Percentiles rank a stretch among this genome's conserved stretches.
phyloP scores from a whole-genome alignment of 2,113 vertebrate genomes.

The Neomonachus schauinslandi region DNA sequence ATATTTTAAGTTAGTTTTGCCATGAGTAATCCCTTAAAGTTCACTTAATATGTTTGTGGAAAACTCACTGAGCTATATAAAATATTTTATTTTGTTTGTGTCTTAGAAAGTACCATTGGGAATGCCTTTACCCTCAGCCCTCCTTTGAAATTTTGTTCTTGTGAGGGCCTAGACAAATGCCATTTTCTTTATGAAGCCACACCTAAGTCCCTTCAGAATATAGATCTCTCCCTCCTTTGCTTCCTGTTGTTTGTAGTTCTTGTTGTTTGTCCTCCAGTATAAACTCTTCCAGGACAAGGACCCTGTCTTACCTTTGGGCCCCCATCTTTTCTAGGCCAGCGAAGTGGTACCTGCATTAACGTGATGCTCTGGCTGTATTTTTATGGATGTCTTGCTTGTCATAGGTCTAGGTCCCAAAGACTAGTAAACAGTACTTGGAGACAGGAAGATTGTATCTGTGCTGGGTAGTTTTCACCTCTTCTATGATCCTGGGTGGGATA shows the following conservation, averaged over 20 bases:
- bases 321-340: neutral
- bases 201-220: neutral
- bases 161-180: neutral
- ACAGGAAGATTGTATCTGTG: neutral
- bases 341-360: neutral
- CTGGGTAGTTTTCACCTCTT: neutral
- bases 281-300: neutral
- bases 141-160: neutral
- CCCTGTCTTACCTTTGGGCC: rapidly evolving
- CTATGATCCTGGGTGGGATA: neutral
- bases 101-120: neutral
- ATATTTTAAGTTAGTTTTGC: neutral
- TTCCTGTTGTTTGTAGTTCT: neutral
- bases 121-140: neutral
- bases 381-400: neutral
- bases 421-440: neutral
- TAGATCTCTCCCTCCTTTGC: neutral
- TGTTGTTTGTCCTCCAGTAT: neutral
- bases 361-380: neutral
- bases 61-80: neutral
- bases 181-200: neutral
- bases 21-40: neutral
- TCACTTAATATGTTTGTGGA: neutral
- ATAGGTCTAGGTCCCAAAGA: neutral
- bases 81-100: neutral